Percentiles rank a stretch among this genome's conserved stretches.
Conservation (phyloP, 2,888 invertebrate genomes). For the Trileptium ribeirensis region DNA sequence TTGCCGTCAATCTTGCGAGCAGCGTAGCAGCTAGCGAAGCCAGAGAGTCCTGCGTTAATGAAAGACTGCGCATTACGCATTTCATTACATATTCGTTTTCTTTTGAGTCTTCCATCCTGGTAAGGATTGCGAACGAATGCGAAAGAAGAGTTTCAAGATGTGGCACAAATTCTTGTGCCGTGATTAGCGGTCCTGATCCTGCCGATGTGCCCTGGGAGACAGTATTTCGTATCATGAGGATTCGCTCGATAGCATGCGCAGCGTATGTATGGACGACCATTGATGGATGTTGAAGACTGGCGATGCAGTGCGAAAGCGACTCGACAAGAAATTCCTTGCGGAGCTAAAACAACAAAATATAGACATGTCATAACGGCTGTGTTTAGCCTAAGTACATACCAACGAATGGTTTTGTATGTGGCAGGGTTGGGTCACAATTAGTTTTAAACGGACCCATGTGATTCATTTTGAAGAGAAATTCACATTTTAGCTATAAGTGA, state of each 20-base stretch:
- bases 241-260: slow-evolving; percentile 80
- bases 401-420: too few species aligned
- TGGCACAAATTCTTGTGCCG: slow-evolving; percentile 40
- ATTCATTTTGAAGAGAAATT: too few species aligned
- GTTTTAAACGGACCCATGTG: too few species aligned
- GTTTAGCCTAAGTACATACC: too few species aligned
- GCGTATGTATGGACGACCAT: slow-evolving; percentile 90
- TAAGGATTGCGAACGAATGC: slow-evolving; percentile 68
- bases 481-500: too few species aligned
- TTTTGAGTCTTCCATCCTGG: slow-evolving; percentile 53
- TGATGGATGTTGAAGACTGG: slow-evolving; percentile 67
- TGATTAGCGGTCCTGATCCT: not conserved
- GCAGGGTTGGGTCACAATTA: too few species aligned
- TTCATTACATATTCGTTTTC: slow-evolving; percentile 99
- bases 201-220: not conserved
- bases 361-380: not conserved
- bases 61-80: slow-evolving; percentile 57
- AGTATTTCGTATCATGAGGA: slow-evolving; percentile 65
- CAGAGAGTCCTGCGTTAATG: not conserved
- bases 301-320: slow-evolving; percentile 70
- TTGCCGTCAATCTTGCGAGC: slow-evolving; percentile 11
- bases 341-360: slow-evolving; percentile 57
- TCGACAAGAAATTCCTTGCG: slow-evolving; percentile 68
- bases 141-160: slow-evolving; percentile 61
- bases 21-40: not conserved